A percentile compares a stretch with the other conserved stretches of the same genome.
Conservation (phyloP, 2,113 vertebrate genomes). For the Anseranas semipalmata region DNA sequence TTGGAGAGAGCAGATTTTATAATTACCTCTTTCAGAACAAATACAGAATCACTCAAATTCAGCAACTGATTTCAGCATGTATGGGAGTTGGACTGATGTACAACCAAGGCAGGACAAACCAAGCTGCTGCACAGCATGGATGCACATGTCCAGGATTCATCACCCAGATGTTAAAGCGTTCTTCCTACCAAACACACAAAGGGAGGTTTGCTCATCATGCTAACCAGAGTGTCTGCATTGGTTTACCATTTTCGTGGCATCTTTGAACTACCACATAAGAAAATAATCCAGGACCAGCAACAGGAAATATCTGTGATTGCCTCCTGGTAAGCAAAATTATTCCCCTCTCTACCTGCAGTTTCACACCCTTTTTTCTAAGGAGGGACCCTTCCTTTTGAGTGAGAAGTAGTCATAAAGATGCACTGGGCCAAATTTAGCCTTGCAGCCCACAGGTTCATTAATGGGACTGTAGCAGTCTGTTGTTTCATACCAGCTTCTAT, state of each 20-base stretch:
- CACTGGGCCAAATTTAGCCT: background rate
- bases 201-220: background rate
- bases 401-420: background rate
- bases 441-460: background rate
- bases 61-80: background rate
- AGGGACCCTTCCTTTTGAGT: background rate
- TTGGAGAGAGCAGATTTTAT: background rate
- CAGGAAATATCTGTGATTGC: constrained; percentile 22
- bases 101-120: background rate
- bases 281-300: background rate
- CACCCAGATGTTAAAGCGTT: background rate
- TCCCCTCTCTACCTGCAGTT: background rate
- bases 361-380: background rate
- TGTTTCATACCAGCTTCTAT: background rate
- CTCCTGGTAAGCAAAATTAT: background rate
- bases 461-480: background rate
- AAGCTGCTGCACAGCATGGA: background rate
- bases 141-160: fast-evolving
- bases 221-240: background rate
- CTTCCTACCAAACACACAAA: background rate
- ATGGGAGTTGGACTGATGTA: background rate
- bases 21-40: background rate
- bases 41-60: background rate
- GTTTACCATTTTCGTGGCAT: background rate
- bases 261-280: background rate